Base-by-base conservation (phyloP, 2,888 invertebrate species). In the Drosophila parthenogenetica region DNA sequence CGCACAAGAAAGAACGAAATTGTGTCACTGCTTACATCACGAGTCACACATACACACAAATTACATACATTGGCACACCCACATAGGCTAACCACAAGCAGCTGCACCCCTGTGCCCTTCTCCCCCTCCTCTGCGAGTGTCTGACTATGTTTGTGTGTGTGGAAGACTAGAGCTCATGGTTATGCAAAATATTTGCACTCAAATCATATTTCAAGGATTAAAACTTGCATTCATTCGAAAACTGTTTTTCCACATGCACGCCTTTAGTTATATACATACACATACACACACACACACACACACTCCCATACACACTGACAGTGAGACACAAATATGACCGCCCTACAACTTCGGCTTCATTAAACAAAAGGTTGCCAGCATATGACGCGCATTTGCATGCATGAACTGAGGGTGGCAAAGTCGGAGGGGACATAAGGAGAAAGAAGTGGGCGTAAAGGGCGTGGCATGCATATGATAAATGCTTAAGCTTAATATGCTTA, bases 181-280 rank as follows among this genome's bases (percentile, higher is more conserved):
- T 86, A 88, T 88, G 84, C 88, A 86, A 86, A 86, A 86, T 86
- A 86, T 88, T 88, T 86, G 88, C 86, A 86, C 88, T 86, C 87
- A 86, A 86, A 86, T 88, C 86, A 88, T 88, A 88, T 86, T 88
- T 86, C 86, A 86, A 86, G 86, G 86, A 86, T 86, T 86, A 86
- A 80, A 83, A 84, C 84, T 86, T 86, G 88, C 88, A 85, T 86
- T 88, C 81, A 87, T 85, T 83, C 71, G 70, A 84, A 84, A 77
- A 87, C 87, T 73, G 79, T 87, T 85, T 85, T 85, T 87, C 87
- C 87, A 79, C 86, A 77, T 87, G 87, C 79, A 85, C 72, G 66
- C 70, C 73, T 61, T 42, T 46, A 69, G 16, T 37, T 55, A 54
- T 35, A 35, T 60, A 49, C 48, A 40, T 51, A 48, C 13, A 60